phyloP scores from a whole-genome alignment of 2,113 vertebrate genomes.

The Zosterops pallidus region DNA sequence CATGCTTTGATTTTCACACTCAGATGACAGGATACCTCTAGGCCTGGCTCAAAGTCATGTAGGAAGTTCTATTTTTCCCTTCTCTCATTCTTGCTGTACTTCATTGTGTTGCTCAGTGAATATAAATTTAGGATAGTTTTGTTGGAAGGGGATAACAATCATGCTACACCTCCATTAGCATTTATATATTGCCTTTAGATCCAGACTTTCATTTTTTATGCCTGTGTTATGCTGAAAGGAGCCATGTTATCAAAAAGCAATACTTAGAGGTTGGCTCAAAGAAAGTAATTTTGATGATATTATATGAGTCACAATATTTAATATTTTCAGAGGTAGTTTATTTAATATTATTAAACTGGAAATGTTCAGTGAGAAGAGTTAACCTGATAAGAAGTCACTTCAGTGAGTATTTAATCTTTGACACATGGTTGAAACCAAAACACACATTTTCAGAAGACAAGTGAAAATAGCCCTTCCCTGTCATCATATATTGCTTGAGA shows the following conservation, averaged over 20 bases:
- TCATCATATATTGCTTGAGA: not conserved
- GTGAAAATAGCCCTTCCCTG: not conserved
- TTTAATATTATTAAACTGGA: not conserved
- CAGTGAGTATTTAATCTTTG: not conserved
- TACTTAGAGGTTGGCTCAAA: not conserved
- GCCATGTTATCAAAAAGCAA: not conserved
- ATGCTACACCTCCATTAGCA: not conserved
- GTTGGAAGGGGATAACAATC: not conserved
- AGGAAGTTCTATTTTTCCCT: not conserved
- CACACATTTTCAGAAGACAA: not conserved
- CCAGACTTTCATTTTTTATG: not conserved
- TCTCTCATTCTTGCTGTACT: not conserved
- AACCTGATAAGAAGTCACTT: not conserved
- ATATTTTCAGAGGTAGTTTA: not conserved
- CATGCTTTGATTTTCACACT: conserved; percentile 32
- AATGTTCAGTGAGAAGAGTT: not conserved
- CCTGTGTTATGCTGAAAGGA: not conserved
- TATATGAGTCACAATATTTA: not conserved
- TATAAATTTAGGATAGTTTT: not conserved
- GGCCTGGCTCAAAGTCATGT: not conserved
- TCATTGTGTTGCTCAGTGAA: not conserved
- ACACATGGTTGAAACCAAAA: not conserved
- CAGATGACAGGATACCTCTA: not conserved
- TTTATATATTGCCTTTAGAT: not conserved
- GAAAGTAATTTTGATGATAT: not conserved